Conservation (phyloP, 1,140 invertebrate genomes). For the Drosophila mauritiana region DNA sequence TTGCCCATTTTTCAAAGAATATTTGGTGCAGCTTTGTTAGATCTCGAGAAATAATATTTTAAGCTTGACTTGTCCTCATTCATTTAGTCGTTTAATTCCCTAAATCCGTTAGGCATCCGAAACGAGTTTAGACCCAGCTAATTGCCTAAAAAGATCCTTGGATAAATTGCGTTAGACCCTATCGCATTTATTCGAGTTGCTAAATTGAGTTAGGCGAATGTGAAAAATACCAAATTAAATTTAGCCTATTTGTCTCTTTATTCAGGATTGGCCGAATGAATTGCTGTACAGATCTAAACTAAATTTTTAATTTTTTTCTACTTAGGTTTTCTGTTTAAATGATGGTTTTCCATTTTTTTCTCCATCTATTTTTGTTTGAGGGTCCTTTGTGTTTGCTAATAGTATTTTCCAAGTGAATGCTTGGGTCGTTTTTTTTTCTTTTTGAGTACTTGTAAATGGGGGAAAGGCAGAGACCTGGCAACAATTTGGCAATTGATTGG, state of each 20-base stretch:
- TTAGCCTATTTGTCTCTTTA: constrained; percentile 1
- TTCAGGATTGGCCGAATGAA: constrained; percentile 20
- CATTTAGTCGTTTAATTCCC: no score
- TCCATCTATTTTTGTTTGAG: constrained; percentile 8
- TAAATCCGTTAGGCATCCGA: not conserved
- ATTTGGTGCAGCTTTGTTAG: no score
- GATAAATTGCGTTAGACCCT: constrained; percentile 34
- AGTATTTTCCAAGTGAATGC: constrained; percentile 57
- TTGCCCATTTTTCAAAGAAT: not conserved
- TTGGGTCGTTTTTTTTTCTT: constrained; percentile 6
- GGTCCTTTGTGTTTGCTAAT: constrained; percentile 54
- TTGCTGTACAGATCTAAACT: constrained; percentile 38
- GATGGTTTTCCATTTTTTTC: not conserved
- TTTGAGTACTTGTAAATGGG: constrained; percentile 2
- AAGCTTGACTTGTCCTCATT: no score
- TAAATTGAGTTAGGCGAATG: constrained; percentile 57
- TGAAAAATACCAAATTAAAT: constrained; percentile 41
- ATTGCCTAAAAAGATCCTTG: constrained; percentile 30
- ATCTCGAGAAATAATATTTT: no score
- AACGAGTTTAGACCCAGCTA: constrained; percentile 20
- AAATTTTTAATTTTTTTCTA: constrained; percentile 31
- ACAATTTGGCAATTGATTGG: constrained; percentile 75
- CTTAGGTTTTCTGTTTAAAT: not conserved
- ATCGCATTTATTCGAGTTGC: not conserved
- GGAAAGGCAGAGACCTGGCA: constrained; percentile 31